Evolutionary conservation across 2,797 vertebrate species (phyloP).

Genomic region (Tapera naevia): DNA sequence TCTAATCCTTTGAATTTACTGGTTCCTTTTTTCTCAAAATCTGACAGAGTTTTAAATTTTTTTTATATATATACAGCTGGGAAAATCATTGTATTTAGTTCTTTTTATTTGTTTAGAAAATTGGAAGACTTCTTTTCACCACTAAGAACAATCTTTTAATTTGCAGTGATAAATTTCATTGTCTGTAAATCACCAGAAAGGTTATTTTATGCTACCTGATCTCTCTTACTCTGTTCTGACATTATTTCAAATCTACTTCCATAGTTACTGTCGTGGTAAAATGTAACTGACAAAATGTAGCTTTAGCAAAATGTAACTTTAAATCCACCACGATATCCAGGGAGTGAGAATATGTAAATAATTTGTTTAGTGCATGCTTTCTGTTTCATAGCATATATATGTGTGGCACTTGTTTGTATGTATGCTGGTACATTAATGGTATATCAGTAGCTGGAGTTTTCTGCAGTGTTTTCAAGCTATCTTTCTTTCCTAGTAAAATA

Average conservation of each 20-base stretch:
- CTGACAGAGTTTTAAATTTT: background rate
- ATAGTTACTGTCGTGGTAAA: background rate
- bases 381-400: background rate
- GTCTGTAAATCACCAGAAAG: background rate
- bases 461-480: background rate
- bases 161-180: background rate
- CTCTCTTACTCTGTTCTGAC: background rate
- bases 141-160: background rate
- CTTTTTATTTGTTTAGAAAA: background rate
- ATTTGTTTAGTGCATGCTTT: background rate
- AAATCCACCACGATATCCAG: background rate
- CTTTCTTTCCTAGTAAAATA: conserved; percentile 28
- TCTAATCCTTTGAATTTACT: background rate
- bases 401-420: background rate
- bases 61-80: background rate
- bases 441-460: background rate
- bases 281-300: background rate
- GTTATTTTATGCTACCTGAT: background rate
- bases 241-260: background rate
- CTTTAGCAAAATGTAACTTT: background rate
- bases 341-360: background rate
- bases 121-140: background rate
- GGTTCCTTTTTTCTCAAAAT: background rate
- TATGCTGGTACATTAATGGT: background rate
- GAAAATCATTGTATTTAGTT: background rate